phyloP scores from a whole-genome alignment of 1,140 invertebrate genomes.

The Leptopilina clavipes region DNA sequence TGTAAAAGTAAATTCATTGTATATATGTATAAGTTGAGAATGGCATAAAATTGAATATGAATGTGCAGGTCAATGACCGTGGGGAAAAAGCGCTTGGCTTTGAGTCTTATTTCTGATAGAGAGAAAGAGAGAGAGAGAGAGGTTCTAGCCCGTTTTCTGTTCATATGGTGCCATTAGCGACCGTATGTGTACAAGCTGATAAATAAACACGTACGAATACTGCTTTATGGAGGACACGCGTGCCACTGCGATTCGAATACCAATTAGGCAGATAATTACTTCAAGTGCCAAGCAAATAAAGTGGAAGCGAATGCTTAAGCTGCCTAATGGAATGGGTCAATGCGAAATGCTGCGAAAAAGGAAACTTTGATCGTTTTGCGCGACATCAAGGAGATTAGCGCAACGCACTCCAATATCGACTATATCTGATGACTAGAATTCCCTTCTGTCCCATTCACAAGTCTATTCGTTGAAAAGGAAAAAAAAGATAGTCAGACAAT shows the following conservation, averaged over 20 bases:
- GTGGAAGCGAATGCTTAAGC: conserved; percentile 14
- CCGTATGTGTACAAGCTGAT: conserved; percentile 7
- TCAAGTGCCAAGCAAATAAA: conserved; percentile 43
- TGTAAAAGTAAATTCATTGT: too few relatives aligned
- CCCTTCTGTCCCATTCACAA: too few relatives aligned
- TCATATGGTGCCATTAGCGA: conserved; percentile 25
- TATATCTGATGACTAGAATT: not conserved
- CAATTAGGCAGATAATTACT: conserved; percentile 48
- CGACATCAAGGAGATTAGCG: conserved; percentile 18
- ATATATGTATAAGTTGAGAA: not conserved
- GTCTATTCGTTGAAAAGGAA: too few relatives aligned
- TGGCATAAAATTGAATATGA: conserved; percentile 1
- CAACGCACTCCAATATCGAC: not conserved
- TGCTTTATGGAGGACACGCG: conserved; percentile 26
- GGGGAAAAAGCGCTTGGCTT: not conserved
- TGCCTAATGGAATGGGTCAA: conserved; percentile 6
- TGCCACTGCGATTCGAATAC: conserved; percentile 37
- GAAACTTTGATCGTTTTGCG: conserved; percentile 6
- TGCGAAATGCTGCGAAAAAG: conserved; percentile 15
- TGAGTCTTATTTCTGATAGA: conserved; percentile 23
- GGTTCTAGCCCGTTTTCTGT: conserved; percentile 16
- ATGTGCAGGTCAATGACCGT: not conserved
- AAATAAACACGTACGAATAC: conserved; percentile 40
- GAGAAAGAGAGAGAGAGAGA: conserved; percentile 5
- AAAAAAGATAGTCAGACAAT: too few relatives aligned